A percentile compares a stretch with the other conserved stretches of the same genome.
Evolutionary conservation across 2,797 vertebrate genomes (phyloP).

Genomic region (Xenentodon cancila): DNA sequence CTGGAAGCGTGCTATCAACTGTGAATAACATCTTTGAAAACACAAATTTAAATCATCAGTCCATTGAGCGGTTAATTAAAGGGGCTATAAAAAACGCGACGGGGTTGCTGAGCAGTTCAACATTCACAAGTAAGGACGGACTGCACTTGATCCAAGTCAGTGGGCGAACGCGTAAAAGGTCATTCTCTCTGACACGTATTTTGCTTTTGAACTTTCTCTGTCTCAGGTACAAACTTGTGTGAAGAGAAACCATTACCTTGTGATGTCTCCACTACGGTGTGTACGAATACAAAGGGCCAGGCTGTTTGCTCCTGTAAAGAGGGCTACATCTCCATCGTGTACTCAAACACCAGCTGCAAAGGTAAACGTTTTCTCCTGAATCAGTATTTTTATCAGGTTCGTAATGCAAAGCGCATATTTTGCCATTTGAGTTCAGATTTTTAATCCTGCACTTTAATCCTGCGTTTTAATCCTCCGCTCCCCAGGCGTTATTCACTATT

Average conservation of each 20-base stretch:
- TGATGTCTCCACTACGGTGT: conserved; percentile 53
- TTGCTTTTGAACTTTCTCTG: conserved; percentile 1
- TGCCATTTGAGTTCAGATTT: no score
- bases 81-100: not conserved
- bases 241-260: conserved; percentile 36
- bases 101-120: conserved; percentile 27
- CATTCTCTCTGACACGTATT: not conserved
- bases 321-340: conserved; percentile 59
- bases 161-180: not conserved
- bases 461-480: not conserved
- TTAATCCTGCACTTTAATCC: not conserved
- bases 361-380: conserved; percentile 52
- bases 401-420: no score
- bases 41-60: conserved; percentile 27
- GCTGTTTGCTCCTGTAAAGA: conserved; percentile 65
- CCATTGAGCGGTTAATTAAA: not conserved
- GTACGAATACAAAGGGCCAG: not conserved
- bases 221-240: conserved; percentile 59
- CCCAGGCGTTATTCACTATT: not conserved
- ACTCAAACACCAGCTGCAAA: conserved; percentile 69
- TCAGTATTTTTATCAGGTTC: not conserved
- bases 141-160: not conserved
- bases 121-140: conserved; percentile 49
- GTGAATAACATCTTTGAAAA: conserved; percentile 76
- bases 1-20: conserved; percentile 75